These are phyloP conservation scores for Psittacula derbiana DNA, from an alignment of 2,797 vertebrate species.

Conservation along the genomic window DNA sequence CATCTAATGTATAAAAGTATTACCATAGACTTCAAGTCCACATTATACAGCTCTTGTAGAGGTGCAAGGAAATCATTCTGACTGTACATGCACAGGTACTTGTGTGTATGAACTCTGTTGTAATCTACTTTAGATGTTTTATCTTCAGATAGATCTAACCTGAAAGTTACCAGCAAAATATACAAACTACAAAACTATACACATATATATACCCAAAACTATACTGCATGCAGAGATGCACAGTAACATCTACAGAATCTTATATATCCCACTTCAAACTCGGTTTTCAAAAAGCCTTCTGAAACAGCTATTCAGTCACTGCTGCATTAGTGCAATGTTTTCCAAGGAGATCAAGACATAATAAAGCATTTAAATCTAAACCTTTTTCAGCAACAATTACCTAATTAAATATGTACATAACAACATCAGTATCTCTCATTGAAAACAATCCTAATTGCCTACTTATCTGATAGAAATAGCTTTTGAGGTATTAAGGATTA, in stretches of 20 bases:
- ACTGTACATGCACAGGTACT: not conserved
- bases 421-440: not conserved
- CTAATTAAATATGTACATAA: conserved; percentile 33
- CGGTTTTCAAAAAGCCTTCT: not conserved
- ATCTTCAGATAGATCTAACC: not conserved
- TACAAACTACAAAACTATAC: not conserved
- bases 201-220: not conserved
- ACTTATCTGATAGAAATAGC: conserved; percentile 1
- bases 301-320: not conserved
- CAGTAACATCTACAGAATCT: not conserved
- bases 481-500: not conserved
- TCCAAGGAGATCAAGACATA: not conserved
- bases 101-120: not conserved
- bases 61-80: not conserved
- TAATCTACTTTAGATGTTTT: not conserved
- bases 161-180: not conserved
- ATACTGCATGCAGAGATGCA: not conserved
- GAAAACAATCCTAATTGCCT: not conserved
- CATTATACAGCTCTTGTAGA: not conserved
- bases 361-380: conserved; percentile 14
- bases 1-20: not conserved
- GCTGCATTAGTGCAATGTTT: not conserved
- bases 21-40: not conserved
- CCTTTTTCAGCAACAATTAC: not conserved
- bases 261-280: not conserved